A percentile compares a stretch with the other conserved stretches of the same genome.
Evolutionary conservation across 2,797 vertebrate genomes (phyloP).

Genomic region (Hapalemur alaotrensis): DNA sequence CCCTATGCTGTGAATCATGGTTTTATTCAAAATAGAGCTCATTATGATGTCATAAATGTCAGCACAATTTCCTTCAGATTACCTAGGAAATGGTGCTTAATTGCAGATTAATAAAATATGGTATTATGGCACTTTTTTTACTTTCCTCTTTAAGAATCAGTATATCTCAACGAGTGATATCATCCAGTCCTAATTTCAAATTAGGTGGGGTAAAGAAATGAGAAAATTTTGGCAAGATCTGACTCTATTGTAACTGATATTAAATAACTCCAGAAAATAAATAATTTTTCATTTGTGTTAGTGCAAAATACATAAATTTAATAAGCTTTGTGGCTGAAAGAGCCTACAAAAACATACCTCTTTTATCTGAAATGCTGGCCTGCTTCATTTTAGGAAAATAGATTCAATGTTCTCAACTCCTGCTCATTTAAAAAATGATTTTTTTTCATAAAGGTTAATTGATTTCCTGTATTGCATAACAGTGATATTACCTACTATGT

Average conservation of each 20-base stretch:
- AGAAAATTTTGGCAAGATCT: neutral
- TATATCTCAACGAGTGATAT: neutral
- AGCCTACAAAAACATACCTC: slow-evolving; percentile 27
- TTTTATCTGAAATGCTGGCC: slow-evolving; percentile 50
- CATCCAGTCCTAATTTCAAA: neutral
- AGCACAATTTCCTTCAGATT: slow-evolving; percentile 73
- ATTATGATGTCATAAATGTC: slow-evolving; percentile 77
- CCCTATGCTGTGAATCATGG: neutral
- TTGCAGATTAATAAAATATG: slow-evolving; percentile 38
- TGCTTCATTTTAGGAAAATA: slow-evolving; percentile 67
- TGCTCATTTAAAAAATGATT: slow-evolving; percentile 63
- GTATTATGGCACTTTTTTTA: slow-evolving; percentile 70
- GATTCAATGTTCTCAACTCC: slow-evolving; percentile 14
- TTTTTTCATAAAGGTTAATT: slow-evolving; percentile 67
- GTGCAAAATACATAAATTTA: slow-evolving; percentile 42
- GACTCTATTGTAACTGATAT: slow-evolving; percentile 5
- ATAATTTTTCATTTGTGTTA: slow-evolving; percentile 46
- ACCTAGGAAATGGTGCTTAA: slow-evolving; percentile 43
- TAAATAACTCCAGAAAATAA: slow-evolving; percentile 61
- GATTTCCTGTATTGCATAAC: slow-evolving; percentile 55
- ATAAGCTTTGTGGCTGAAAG: slow-evolving; percentile 44
- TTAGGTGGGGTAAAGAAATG: slow-evolving; percentile 30
- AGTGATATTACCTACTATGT: neutral
- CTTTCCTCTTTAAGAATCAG: slow-evolving; percentile 33
- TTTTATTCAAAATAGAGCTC: slow-evolving; percentile 77